A percentile compares a stretch with the other conserved stretches of the same genome.
Evolutionary conservation across 2,113 vertebrate species (phyloP).

Genomic region (Gallinago undulata): DNA sequence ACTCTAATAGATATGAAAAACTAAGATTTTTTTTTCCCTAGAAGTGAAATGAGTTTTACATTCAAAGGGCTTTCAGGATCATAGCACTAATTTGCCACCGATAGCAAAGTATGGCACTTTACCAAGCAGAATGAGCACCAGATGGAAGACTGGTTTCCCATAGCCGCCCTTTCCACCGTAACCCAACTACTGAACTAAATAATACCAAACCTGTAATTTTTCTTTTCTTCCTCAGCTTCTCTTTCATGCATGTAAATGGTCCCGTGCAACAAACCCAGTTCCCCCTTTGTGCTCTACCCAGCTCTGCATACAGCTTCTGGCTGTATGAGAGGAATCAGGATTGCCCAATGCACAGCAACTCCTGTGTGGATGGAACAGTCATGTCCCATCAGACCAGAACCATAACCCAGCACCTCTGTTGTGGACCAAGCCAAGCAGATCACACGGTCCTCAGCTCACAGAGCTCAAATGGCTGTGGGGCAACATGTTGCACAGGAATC

Average conservation of each 20-base stretch:
- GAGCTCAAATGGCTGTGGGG: not conserved
- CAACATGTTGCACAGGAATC: accelerated
- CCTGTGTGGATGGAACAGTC: not conserved
- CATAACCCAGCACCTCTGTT: not conserved
- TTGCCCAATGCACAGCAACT: not conserved
- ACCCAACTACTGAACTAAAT: not conserved
- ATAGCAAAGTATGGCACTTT: accelerated
- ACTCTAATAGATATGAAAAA: not conserved
- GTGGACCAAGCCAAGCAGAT: not conserved
- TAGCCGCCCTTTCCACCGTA: not conserved
- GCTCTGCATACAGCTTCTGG: not conserved
- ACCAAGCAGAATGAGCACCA: not conserved
- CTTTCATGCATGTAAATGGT: not conserved
- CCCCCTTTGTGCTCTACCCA: not conserved
- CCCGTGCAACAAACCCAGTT: not conserved
- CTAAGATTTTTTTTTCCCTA: not conserved
- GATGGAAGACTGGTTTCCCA: not conserved
- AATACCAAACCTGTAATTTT: not conserved
- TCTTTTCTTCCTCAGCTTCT: not conserved
- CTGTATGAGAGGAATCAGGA: not conserved
- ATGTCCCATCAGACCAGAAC: not conserved
- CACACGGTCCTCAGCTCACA: not conserved
- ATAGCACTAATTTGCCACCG: not conserved
- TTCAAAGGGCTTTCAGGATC: not conserved
- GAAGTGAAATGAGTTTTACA: not conserved